Evolutionary conservation across 2,888 invertebrate species (phyloP), one percentile per base, ranked within the genome.

Genomic region (Orthonychiurus folsomi): DNA sequence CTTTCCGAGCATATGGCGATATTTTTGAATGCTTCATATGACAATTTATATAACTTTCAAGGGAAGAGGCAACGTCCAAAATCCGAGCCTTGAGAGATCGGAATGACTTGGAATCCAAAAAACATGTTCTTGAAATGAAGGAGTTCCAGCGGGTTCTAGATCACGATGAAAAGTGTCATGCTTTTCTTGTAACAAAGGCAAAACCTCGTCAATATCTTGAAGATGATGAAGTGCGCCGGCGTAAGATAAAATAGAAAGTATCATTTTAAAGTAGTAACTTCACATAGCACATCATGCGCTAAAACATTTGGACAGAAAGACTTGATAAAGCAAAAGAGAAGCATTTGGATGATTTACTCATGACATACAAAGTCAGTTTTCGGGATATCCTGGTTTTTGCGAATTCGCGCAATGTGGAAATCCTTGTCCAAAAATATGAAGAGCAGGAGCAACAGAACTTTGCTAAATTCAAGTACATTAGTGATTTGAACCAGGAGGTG

Each of bases 121-220:
- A 67, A n/a, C 69, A 69, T 61, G 69, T 69, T 26, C 28, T 69
- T 57, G 71, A 71, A 61, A 62, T 69, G 2, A 69, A 71, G 62
- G 71, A 69, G 50, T 69, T 64, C 21, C 66, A 69, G 37, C 24
- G 71, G 48, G 63, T 67, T 12, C 60, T 69, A 15, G 69, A 71
- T 53, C 66, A 66, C 27, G 69, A 71, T 50, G 59, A 65, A 48
- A 66, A 69, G 55, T 27, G 64, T n/a, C 59, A 66, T n/a, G 54
- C 59, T 0, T 71, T 69, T 47, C 63, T 71, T 58, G 64, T 63
- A 50, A 54, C 59, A 20, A 71, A 71, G 58, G 63, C 64, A 12
- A 56, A 48, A 48, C 15, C 27, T 2, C 56, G 71, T 37, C 28
- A 60, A 2, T 56, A 65, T 9, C 24, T 66, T 9, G 71, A 71